A percentile compares a stretch with the other conserved stretches of the same genome.
Evolutionary conservation across 2,888 invertebrate species (phyloP).

Genomic region (Tinea semifulvella): DNA sequence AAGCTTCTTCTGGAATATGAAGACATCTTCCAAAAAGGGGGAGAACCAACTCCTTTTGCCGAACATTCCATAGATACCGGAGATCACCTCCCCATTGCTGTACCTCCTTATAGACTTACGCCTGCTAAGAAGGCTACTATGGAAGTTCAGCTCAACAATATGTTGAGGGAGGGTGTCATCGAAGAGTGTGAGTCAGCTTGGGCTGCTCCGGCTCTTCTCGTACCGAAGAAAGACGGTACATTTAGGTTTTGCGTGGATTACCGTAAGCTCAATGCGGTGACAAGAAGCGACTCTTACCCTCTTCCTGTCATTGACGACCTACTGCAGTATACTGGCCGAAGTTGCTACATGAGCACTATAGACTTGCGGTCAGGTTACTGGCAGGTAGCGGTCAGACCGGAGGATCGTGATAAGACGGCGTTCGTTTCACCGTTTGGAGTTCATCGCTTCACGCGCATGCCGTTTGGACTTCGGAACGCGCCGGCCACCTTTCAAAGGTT

Average conservation of each 20-base stretch:
- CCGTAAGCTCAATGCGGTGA: constrained; percentile 23
- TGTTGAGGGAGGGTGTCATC: constrained; percentile 29
- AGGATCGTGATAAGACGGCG: constrained; percentile 27
- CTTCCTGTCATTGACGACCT: constrained; percentile 35
- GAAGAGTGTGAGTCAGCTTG: constrained; percentile 31
- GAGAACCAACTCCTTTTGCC: not conserved
- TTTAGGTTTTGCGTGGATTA: constrained; percentile 32
- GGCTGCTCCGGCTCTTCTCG: constrained; percentile 32
- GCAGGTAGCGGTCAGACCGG: constrained; percentile 24
- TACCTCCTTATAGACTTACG: constrained; percentile 30
- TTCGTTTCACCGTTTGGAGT: constrained; percentile 31
- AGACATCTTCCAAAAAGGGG: constrained; percentile 15
- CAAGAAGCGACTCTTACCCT: constrained; percentile 28
- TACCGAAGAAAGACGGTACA: constrained; percentile 29
- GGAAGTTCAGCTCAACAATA: constrained; percentile 24
- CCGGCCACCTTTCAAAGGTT: constrained; percentile 28
- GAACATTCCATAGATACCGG: constrained; percentile 17
- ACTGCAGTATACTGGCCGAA: constrained; percentile 25
- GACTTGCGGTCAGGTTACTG: constrained; percentile 25
- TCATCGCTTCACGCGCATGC: constrained; percentile 28
- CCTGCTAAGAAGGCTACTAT: constrained; percentile 22
- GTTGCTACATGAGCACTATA: constrained; percentile 24
- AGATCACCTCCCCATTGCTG: constrained; percentile 23
- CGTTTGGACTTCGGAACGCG: constrained; percentile 29
- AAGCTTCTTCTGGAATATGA: constrained; percentile 1